Percentiles rank a stretch among this genome's conserved stretches.
Conservation (phyloP, 2,888 invertebrate genomes). For the Catocala sponsa region DNA sequence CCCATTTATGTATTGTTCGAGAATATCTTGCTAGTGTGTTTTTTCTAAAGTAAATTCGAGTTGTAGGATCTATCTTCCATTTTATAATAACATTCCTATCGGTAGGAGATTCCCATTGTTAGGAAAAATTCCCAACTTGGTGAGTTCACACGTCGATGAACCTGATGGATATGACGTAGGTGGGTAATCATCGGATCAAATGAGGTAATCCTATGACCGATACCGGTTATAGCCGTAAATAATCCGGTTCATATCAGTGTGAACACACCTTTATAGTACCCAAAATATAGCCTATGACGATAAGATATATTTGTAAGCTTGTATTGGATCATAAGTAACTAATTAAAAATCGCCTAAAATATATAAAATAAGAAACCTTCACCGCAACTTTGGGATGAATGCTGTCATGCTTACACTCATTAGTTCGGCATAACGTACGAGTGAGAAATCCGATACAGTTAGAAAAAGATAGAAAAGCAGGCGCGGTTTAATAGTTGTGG, state of each 20-base stretch:
- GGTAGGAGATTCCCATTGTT: constrained; percentile 10
- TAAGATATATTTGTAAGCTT: not conserved
- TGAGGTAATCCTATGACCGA: no score
- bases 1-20: constrained; percentile 6
- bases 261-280: no score
- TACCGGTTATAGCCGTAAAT: no score
- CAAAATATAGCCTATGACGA: no score
- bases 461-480: not conserved
- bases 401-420: no score
- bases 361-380: no score
- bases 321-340: not conserved
- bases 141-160: not conserved
- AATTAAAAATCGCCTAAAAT: constrained; percentile 1
- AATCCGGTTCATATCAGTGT: no score
- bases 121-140: constrained; percentile 12
- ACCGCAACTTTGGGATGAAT: no score
- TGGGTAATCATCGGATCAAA: no score
- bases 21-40: constrained; percentile 4
- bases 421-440: no score
- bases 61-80: constrained; percentile 12
- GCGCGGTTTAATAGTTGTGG: not conserved
- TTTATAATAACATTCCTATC: constrained; percentile 19
- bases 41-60: constrained; percentile 1
- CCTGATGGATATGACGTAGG: not conserved
- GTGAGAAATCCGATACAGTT: not conserved